Evolutionary conservation across 2,797 vertebrate species (phyloP).

Genomic region (Coranthus polyacanthus): DNA sequence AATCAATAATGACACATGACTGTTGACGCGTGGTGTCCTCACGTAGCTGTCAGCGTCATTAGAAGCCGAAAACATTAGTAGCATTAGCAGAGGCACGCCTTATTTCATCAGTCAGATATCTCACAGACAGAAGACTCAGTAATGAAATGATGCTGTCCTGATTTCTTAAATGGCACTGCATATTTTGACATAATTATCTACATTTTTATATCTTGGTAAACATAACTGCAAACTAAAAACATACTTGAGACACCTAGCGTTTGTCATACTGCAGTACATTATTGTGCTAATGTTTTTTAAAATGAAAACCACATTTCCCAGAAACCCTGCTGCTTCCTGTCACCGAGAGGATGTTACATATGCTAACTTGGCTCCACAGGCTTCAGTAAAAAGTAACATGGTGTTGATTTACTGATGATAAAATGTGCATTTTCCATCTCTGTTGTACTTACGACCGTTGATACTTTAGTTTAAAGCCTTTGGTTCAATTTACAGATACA

Average conservation of each 20-base stretch:
- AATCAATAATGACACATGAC: not conserved
- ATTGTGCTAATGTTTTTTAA: constrained; percentile 28
- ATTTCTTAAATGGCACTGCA: not conserved
- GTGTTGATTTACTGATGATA: constrained; percentile 19
- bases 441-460: not conserved
- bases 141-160: not conserved
- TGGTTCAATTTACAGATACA: too few species aligned
- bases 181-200: not conserved
- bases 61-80: too few species aligned
- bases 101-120: too few species aligned
- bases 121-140: too few species aligned
- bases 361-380: constrained; percentile 22
- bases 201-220: constrained; percentile 8
- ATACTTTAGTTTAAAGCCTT: constrained; percentile 5
- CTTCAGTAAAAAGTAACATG: constrained; percentile 17
- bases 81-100: too few species aligned
- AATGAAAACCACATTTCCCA: constrained; percentile 57
- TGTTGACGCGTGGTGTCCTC: too few species aligned
- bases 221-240: constrained; percentile 13
- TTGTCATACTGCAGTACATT: constrained; percentile 27
- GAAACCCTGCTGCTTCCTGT: constrained; percentile 52
- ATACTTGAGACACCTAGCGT: not conserved
- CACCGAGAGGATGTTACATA: constrained; percentile 38
- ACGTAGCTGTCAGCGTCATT: too few species aligned
- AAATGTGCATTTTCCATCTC: constrained; percentile 28